Base-by-base conservation (phyloP, 2,797 vertebrate species). In the Gephyroberyx darwinii region DNA sequence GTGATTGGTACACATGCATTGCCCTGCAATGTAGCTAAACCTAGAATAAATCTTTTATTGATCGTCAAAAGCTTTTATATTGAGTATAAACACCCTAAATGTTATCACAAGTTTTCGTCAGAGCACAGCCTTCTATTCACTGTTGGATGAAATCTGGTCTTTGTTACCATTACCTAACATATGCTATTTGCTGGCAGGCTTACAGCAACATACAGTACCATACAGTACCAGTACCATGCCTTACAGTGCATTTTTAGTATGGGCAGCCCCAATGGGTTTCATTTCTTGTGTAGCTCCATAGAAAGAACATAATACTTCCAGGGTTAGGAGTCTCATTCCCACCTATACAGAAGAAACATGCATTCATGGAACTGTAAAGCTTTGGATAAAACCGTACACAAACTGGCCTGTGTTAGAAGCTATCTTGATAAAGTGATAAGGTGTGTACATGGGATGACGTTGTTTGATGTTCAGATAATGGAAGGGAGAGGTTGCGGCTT, bases 391-490 rank as follows among this genome's bases (percentile, higher is more conserved):
- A 43, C 52, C 22, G 37, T 16, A 16, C 9, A 35, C 16, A 13
- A 35, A 56, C 54, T 56, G 47, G 47, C n/a, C 6, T 50, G 19
- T 20, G 12, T 58, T 0, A 1, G n/a, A 20, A 60, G 19, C 45
- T 31, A 5, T 19, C 20, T 19, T 39, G 54, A 52, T 58, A 47
- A 48, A 37, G 63, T 33, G 45, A 66, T 58, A 19, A 39, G 30
- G 5, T 73, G 30, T 70, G 3, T 45, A 33, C 39, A 66, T 45
- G 56, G 58, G n/a, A 61, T 70, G 7, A 63, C 8, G 65, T 65
- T 48, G 77, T 81, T 65, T 84, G 80, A 85, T 81, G 76, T 75
- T 72, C 54, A 35, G 58, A 83, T 68, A 77, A 75, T 35, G 7
- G 57, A n/a, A 52, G 22, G 64, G 41, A 52, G 5, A 74, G 64